These are phyloP conservation scores for Galaxea fascicularis DNA, from an alignment of 92 coral and sea anemone genomes.

Conservation along the genomic window DNA sequence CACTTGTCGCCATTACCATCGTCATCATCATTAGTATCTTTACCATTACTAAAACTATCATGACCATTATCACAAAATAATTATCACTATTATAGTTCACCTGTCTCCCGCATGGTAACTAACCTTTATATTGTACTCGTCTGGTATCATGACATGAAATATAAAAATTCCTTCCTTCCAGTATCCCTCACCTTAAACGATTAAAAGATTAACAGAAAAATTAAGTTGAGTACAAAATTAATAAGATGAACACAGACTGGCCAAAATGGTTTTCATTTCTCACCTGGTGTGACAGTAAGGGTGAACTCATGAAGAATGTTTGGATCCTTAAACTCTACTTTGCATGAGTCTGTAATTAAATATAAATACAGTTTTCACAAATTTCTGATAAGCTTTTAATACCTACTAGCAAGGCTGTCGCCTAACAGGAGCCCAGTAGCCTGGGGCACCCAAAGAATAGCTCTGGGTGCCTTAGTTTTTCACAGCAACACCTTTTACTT, in stretches of 20 bases:
- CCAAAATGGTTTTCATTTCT: neutral
- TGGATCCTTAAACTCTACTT: conserved; percentile 83
- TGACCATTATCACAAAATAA: too few relatives aligned
- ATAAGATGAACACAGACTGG: neutral
- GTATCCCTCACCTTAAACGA: conserved; percentile 85
- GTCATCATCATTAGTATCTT: too few relatives aligned
- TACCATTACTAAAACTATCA: too few relatives aligned
- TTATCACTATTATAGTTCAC: too few relatives aligned
- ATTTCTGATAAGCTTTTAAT: neutral
- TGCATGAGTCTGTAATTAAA: conserved; percentile 75
- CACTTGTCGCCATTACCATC: too few relatives aligned
- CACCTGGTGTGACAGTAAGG: conserved; percentile 92
- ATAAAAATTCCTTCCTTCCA: conserved; percentile 94
- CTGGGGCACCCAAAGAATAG: too few relatives aligned
- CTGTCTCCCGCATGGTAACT: too few relatives aligned
- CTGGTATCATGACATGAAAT: conserved; percentile 91
- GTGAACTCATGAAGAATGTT: conserved; percentile 84
- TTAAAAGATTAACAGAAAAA: neutral
- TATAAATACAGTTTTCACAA: neutral
- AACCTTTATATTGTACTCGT: conserved; percentile 97
- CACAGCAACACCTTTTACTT: too few relatives aligned
- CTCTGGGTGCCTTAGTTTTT: too few relatives aligned
- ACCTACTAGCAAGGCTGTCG: too few relatives aligned
- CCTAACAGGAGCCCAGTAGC: too few relatives aligned
- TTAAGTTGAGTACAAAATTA: neutral